phyloP scores from a whole-genome alignment of 1,140 invertebrate species.

The Bilobella aurantiaca region DNA sequence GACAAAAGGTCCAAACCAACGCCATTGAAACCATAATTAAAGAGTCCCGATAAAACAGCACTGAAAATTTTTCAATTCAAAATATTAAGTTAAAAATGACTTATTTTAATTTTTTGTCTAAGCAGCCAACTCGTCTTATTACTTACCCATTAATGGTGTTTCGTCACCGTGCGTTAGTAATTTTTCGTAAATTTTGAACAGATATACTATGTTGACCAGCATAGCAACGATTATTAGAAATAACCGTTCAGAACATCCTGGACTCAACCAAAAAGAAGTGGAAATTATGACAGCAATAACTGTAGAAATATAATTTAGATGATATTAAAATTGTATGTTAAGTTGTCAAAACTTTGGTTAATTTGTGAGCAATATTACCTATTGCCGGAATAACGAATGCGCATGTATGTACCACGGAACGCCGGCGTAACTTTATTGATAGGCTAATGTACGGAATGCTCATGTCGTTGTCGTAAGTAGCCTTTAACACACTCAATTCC shows the following conservation, averaged over 20 bases:
- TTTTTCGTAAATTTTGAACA: conserved; percentile 23
- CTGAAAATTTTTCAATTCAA: no score
- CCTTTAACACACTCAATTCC: not conserved
- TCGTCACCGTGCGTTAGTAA: conserved; percentile 30
- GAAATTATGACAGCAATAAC: conserved; percentile 24
- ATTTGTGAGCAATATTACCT: no score
- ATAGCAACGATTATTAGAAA: conserved; percentile 17
- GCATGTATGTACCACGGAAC: conserved; percentile 20
- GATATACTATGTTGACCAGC: conserved; percentile 24
- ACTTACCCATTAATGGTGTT: conserved; percentile 29
- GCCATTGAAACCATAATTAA: conserved; percentile 29
- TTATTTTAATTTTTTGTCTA: no score
- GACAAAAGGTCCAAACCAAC: conserved; percentile 30
- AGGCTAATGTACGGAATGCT: conserved; percentile 23
- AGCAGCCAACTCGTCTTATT: not conserved
- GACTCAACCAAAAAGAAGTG: conserved; percentile 31
- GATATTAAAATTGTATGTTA: no score
- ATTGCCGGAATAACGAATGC: conserved; percentile 29
- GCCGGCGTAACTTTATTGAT: conserved; percentile 8
- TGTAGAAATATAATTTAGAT: no score
- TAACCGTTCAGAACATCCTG: conserved; percentile 21
- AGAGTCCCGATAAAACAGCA: conserved; percentile 32
- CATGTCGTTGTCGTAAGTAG: conserved; percentile 1
- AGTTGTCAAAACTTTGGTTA: no score
- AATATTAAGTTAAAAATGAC: no score